Evolutionary conservation across 2,797 vertebrate species (phyloP), one percentile per base, ranked within the genome.

Genomic region (Pristis pectinata): DNA sequence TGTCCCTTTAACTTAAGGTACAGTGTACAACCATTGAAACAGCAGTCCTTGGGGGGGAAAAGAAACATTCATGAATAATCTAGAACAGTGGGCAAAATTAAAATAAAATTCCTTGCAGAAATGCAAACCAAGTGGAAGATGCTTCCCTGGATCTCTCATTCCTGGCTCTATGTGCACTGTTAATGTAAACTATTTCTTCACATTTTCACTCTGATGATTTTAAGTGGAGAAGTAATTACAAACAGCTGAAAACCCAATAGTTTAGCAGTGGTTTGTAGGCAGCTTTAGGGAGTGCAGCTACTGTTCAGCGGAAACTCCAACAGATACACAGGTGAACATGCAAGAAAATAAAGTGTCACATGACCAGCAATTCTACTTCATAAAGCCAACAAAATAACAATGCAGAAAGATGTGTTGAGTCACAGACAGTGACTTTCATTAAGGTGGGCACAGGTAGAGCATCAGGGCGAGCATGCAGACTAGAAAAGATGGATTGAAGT

Each of bases 381-480:
- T 79, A 41, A 27, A 83, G 94, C 77, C 56, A 80, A 94, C 10
- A 64, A 83, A 94, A 94, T 27, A 64, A 94, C 11, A 67, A 41
- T 22, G 56, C 37, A 80, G 76, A 61, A 82, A 94, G 82, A 83
- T 83, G 61, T 49, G 94, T 79, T 77, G 34, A 77, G 53, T 74
- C 56, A n/a, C 56, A 95, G 61, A 10, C 72, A 95, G 4, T 94
- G 76, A 95, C 49, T 95, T 95, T 94, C 24, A 0, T 93, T 83
- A 95, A 96, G 96, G 96, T 96, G 96, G 96, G 96, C 70, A 93
- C 95, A 96, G 96, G 96, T 96, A 95, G 98, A 97, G 97, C 97
- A 96, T 97, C 97, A 97, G 98, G 98, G 97, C 97, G 97, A 98
- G 98, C 98, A 98, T 98, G 97, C 97, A 97, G 97, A 97, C 97